phyloP scores from a whole-genome alignment of 1,140 invertebrate genomes.

The Conus betulinus region DNA sequence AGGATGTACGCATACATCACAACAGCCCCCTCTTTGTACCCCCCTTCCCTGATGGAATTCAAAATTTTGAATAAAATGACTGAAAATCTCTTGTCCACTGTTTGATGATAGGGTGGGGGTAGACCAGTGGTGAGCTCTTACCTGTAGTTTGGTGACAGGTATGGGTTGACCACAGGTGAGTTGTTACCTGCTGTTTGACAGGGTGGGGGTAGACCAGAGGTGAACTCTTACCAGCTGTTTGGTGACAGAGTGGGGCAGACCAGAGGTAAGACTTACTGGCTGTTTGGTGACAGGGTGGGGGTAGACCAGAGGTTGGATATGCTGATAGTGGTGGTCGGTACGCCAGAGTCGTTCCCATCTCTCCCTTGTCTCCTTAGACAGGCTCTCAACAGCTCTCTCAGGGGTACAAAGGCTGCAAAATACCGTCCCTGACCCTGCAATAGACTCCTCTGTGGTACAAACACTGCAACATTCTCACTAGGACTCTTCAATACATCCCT shows the following conservation, averaged over 20 bases:
- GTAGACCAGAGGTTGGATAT: conserved; percentile 77
- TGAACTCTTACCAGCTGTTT: conserved; percentile 67
- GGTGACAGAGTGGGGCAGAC: conserved; percentile 73
- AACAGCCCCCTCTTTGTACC: too few relatives aligned
- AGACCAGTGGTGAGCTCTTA: conserved; percentile 70
- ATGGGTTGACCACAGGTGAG: conserved; percentile 74
- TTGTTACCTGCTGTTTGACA: conserved; percentile 50
- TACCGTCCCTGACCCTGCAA: too few relatives aligned
- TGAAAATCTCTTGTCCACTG: too few relatives aligned
- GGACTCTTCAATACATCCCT: too few relatives aligned
- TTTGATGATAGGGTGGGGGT: conserved; percentile 63
- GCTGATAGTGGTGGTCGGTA: conserved; percentile 72
- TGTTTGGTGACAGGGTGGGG: conserved; percentile 63
- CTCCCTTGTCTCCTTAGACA: conserved; percentile 64
- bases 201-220: conserved; percentile 76
- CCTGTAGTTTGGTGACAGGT: conserved; percentile 52
- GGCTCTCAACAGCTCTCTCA: conserved; percentile 75
- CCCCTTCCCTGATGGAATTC: too few relatives aligned
- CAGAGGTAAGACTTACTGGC: conserved; percentile 73
- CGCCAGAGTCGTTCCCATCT: conserved; percentile 76
- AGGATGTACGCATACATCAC: too few relatives aligned
- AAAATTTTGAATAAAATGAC: too few relatives aligned
- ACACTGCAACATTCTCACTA: too few relatives aligned
- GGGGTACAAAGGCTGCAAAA: conserved; percentile 74
- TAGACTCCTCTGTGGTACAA: too few relatives aligned